Percentiles rank a stretch among this genome's conserved stretches.
These are phyloP conservation scores for Petromus typicus DNA, from an alignment of 2,113 vertebrate species.

Conservation along the genomic window DNA sequence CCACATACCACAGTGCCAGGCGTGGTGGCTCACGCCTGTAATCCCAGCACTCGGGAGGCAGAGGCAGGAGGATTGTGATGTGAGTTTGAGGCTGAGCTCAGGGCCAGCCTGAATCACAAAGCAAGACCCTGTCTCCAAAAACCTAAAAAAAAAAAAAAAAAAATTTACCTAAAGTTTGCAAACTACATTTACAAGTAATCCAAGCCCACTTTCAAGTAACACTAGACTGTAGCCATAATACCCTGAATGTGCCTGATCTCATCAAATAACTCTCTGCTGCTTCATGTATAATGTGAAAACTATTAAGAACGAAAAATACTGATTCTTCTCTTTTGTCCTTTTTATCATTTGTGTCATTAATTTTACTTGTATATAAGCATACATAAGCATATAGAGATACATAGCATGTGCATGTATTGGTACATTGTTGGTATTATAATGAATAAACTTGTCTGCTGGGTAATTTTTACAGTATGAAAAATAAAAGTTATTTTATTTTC, in stretches of 20 bases:
- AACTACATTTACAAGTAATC: not conserved
- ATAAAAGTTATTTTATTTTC: not conserved
- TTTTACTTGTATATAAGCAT: not conserved
- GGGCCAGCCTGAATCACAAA: too few species aligned
- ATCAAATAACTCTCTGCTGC: not conserved
- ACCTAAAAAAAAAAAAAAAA: too few species aligned
- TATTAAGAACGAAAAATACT: not conserved
- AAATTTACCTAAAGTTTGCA: not conserved
- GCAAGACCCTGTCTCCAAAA: too few species aligned
- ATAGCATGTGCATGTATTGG: too few species aligned
- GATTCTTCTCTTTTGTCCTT: not conserved
- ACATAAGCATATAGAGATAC: too few species aligned
- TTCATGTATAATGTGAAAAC: not conserved
- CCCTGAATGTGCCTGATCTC: not conserved
- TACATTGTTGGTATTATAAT: not conserved
- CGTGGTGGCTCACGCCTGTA: too few species aligned
- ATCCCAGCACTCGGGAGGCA: too few species aligned
- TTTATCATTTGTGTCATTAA: not conserved
- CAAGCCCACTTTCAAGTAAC: not conserved
- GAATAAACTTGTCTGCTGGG: not conserved
- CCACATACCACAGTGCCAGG: too few species aligned
- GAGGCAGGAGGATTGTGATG: too few species aligned
- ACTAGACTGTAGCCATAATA: not conserved
- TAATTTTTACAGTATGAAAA: not conserved
- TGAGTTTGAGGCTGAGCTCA: too few species aligned